Evolutionary conservation across 2,797 vertebrate species (phyloP).

Genomic region (Arremon aurantiirostris): DNA sequence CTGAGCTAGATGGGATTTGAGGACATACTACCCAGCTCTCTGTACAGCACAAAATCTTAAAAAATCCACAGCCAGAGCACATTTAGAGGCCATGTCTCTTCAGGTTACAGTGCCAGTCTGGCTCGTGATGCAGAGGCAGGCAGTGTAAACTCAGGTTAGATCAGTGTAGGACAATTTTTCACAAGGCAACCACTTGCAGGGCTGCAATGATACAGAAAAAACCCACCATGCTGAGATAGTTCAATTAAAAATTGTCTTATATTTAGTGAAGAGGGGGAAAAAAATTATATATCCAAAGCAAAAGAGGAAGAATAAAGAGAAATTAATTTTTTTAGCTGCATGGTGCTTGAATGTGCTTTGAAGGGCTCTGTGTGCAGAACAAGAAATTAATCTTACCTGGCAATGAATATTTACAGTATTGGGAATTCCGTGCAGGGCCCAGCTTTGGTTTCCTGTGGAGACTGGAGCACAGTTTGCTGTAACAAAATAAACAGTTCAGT

Average conservation of each 20-base stretch:
- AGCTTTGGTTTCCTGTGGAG: conserved; percentile 3
- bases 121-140: background rate
- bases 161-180: background rate
- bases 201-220: background rate
- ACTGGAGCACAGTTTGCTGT: background rate
- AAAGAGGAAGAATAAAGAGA: background rate
- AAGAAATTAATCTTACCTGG: background rate
- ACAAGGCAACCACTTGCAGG: background rate
- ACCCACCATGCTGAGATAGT: background rate
- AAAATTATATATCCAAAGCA: background rate
- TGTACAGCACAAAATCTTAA: background rate
- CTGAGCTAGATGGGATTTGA: background rate
- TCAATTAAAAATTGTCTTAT: conserved; percentile 11
- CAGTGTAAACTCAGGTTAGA: background rate
- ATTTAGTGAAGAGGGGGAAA: background rate
- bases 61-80: background rate
- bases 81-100: background rate
- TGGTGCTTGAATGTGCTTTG: background rate
- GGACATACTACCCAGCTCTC: background rate
- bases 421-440: background rate
- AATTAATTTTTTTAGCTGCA: background rate
- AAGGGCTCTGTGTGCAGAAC: background rate
- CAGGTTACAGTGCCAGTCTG: background rate
- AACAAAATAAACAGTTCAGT: background rate
- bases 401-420: conserved; percentile 1